These are phyloP conservation scores for Lathronympha strigana DNA, from an alignment of 2,888 invertebrate species.

Conservation along the genomic window DNA sequence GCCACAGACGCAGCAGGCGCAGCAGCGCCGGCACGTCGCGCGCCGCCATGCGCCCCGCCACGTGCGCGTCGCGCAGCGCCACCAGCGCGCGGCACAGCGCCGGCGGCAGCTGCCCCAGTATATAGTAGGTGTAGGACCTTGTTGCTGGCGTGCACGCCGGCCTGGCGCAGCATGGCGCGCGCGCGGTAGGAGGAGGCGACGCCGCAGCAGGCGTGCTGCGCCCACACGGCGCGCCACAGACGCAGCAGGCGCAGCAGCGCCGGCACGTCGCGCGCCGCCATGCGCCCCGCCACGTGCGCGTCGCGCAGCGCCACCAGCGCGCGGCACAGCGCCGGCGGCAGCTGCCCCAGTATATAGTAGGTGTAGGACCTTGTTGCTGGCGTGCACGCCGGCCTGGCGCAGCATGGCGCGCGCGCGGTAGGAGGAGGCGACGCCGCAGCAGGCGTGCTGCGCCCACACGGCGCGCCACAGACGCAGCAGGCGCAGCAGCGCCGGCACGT, in stretches of 20 bases:
- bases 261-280: slow-evolving; percentile 85
- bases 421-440: slow-evolving; percentile 46
- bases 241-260: slow-evolving; percentile 85
- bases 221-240: slow-evolving; percentile 79
- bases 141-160: slow-evolving; percentile 75
- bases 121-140: too few species aligned
- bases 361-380: slow-evolving; percentile 33
- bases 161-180: slow-evolving; percentile 85
- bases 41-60: slow-evolving; percentile 85
- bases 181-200: slow-evolving; percentile 77
- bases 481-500: slow-evolving; percentile 87
- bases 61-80: slow-evolving; percentile 86
- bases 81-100: slow-evolving; percentile 82
- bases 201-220: slow-evolving; percentile 37
- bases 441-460: slow-evolving; percentile 31
- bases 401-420: slow-evolving; percentile 86
- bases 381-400: slow-evolving; percentile 84
- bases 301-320: slow-evolving; percentile 86
- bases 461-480: slow-evolving; percentile 83
- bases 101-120: too few species aligned
- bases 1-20: slow-evolving; percentile 83
- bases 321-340: slow-evolving; percentile 82
- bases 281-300: slow-evolving; percentile 85
- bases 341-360: too few species aligned
- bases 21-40: slow-evolving; percentile 86